Evolutionary conservation across 2,113 vertebrate species (phyloP), one percentile per base, ranked within the genome.

Genomic region (Paratilapia polleni): DNA sequence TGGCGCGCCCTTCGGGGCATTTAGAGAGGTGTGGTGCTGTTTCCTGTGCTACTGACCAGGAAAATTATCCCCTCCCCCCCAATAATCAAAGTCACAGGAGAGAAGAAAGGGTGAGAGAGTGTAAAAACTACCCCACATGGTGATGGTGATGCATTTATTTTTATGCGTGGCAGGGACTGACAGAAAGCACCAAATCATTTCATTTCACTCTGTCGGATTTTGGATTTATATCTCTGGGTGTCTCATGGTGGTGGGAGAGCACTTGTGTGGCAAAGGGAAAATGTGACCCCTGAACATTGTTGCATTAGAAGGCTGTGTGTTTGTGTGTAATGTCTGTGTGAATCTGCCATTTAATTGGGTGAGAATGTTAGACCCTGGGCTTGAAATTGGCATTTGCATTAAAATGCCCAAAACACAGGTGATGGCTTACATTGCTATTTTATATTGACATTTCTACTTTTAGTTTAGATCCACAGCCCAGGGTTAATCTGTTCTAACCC

Each of bases 61-160:
- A 90, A 88, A 86, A 86, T 92, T 93, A 83, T 34, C 31, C 68
- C 83, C 62, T 49, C 12, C 36, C 63, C 82, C 75, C 70, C 36
- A 77, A 79, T 94, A 89, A 91, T 88, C 87, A 87, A 52, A 93
- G 83, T 86, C 76, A 60, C 87, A 84, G 83, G 92, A 87, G 75
- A 76, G 84, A 86, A 91, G 63, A 92, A 92, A 91, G 89, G 94
- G 94, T 95, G 95, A 94, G 95, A 92, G 86, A 92, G 79, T 79
- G 31, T 63, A 31, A 36, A 83, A 89, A 74, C 68, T 63, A 59
- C 26, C 82, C 84, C 90, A 70, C 85, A 59, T 85, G 92, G 91
- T 94, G 86, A 77, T 57, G 89, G 91, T 92, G 85, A 77, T 90
- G 24, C 86, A 68, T 90, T 6, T n/a, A 82, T 19, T 86, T 52